Evolutionary conservation across 2,888 invertebrate genomes (phyloP).

Genomic region (Ectobius pallidus): DNA sequence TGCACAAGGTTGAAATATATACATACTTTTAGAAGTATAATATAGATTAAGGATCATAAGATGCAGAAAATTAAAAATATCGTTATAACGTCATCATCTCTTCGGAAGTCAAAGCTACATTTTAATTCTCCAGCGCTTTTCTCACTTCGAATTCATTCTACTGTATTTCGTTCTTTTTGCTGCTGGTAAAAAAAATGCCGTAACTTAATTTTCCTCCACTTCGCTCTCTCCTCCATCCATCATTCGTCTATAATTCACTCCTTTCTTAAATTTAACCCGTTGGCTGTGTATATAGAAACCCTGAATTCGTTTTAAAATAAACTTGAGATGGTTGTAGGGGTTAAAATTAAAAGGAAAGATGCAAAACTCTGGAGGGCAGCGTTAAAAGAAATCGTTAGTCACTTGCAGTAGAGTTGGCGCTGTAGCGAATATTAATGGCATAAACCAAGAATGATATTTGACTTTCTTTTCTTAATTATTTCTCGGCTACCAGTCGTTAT

Average conservation of each 20-base stretch:
- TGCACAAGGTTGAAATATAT: too few species aligned
- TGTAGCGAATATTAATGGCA: constrained; percentile 16
- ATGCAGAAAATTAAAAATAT: too few species aligned
- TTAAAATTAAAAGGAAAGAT: constrained; percentile 3
- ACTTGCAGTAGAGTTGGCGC: constrained; percentile 2
- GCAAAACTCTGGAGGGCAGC: neutral
- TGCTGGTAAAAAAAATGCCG: neutral
- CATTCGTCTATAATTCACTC: constrained; percentile 15
- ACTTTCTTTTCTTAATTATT: constrained; percentile 30
- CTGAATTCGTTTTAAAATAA: constrained; percentile 20
- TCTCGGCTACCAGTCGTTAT: constrained; percentile 15
- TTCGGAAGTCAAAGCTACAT: too few species aligned
- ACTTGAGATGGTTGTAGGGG: neutral
- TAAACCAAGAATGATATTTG: constrained; percentile 24
- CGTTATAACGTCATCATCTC: too few species aligned
- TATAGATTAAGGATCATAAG: too few species aligned
- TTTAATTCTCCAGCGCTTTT: too few species aligned
- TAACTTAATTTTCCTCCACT: constrained; percentile 20
- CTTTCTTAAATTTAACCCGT: constrained; percentile 18
- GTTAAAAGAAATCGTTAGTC: constrained; percentile 28
- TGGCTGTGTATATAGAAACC: neutral
- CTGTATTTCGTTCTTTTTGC: neutral
- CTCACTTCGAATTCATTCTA: too few species aligned
- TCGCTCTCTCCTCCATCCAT: neutral
- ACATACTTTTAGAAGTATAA: too few species aligned